Base-by-base conservation (phyloP, 2,888 invertebrate genomes). In the Lathronympha strigana region DNA sequence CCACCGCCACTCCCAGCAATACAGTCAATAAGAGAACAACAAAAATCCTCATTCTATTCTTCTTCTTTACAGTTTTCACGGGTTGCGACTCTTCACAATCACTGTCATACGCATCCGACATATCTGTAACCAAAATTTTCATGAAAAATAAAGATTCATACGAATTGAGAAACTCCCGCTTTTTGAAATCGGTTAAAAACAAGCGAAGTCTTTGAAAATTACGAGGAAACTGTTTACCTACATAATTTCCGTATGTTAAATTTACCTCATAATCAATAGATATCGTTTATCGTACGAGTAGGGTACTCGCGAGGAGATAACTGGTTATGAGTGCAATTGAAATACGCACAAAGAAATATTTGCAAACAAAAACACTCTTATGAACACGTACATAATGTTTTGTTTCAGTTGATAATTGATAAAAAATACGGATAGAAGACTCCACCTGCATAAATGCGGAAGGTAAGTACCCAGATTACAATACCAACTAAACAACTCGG, bases 121-220 rank as follows among this genome's bases (percentile, higher is more conserved):
- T 66, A 54, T 60, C 66, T 66, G 60, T 21, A 66, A 66, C 19
- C n/a, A 23, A 15, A 5, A 53, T 38, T 8, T 21, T 38, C 38
- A 31, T 63, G 36, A 36, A 50, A 5, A 50, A 50, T 2, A 13
- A n/a, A 11, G 17, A 55, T n/a, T n/a, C n/a, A n/a, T n/a, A n/a
- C n/a, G n/a, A n/a, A n/a, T n/a, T n/a, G n/a, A n/a, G n/a, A n/a
- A n/a, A n/a, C n/a, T n/a, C n/a, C n/a, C n/a, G n/a, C n/a, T n/a
- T n/a, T n/a, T n/a, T n/a, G n/a, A n/a, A n/a, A n/a, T n/a, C n/a
- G n/a, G n/a, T n/a, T n/a, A 51, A 33, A 45, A 47, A 28, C 28
- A 36, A 40, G 49, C 8, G 31, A 31, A 23, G 15, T 25, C 51
- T 31, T 45, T 28, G 31, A 51, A 36, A 36, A 25, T 11, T 53